Base-by-base conservation (phyloP, 2,113 vertebrate genomes). In the Tenrec ecaudatus region DNA sequence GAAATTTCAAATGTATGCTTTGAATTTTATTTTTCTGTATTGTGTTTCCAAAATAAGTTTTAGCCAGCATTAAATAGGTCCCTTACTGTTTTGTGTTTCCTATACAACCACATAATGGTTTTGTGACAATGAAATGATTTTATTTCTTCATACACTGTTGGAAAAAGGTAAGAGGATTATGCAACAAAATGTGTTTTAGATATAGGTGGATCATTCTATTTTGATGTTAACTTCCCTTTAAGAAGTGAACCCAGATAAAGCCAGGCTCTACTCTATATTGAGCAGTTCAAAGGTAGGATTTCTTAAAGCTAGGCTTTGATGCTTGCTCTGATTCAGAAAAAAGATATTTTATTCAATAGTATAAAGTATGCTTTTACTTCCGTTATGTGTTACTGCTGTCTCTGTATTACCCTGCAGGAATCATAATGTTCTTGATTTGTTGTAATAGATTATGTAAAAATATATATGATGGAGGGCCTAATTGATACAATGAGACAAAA, bases 1-100 rank as follows among this genome's bases (percentile, higher is more conserved):
- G 19, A 90, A 43, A 60, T 11, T 77, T 88, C 20, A 38, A 23
- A 80, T 58, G 29, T 89, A 68, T 36, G 1, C 53, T 81, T 60
- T 73, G 7, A 8, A 82, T 7, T 62, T 58, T 80, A 22, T 58
- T 89, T 80, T 94, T 75, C 23, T 91, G 85, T 82, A 0, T 19
- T 91, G 3, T 66, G 7, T 60, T 69, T 92, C 71, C 31, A 64
- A 62, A 90, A 60, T 53, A 62, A 79, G 15, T 6, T 82, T 71
- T 53, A 40, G 0, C 1, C 0, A 16, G 43, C 1, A 4, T 82
- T 23, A 47, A 9, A n/a, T 36, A 57, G 2, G 20, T 4, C 8
- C 17, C 68, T 82, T 73, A 27, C 60, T 47, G 36, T 47, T 68
- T 78, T 93, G 0, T 7, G 33, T 73, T 66, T 4, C 3, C 2